Percentiles rank a stretch among this genome's conserved stretches.
Evolutionary conservation across 2,797 vertebrate species (phyloP).

Genomic region (Pipistrellus pygmaeus): DNA sequence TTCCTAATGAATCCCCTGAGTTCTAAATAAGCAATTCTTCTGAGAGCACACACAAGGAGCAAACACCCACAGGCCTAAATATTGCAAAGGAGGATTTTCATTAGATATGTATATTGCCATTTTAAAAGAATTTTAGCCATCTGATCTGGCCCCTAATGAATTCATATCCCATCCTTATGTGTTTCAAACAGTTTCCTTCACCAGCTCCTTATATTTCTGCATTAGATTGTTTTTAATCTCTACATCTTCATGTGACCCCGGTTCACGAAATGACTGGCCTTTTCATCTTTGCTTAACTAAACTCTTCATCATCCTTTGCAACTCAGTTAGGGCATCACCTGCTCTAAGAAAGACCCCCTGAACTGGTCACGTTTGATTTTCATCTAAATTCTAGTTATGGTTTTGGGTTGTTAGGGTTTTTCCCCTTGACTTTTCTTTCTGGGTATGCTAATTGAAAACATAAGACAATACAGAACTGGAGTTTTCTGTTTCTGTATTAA

Average conservation of each 20-base stretch:
- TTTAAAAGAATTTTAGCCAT: background rate
- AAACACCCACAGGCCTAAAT: background rate
- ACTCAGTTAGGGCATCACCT: background rate
- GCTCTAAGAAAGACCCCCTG: background rate
- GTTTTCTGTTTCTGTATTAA: background rate
- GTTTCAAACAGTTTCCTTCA: background rate
- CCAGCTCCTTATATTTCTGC: background rate
- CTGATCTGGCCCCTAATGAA: background rate
- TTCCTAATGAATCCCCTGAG: background rate
- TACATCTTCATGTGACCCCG: background rate
- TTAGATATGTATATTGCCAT: background rate
- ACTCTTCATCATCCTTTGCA: slow-evolving; percentile 12
- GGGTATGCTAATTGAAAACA: background rate
- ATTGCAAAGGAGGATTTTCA: background rate
- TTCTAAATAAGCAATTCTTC: slow-evolving; percentile 3
- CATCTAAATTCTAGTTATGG: background rate
- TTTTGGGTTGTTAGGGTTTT: background rate
- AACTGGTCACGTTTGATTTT: background rate
- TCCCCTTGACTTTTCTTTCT: background rate
- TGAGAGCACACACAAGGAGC: background rate
- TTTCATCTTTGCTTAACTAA: slow-evolving; percentile 12
- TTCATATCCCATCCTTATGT: background rate
- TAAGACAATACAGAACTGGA: background rate
- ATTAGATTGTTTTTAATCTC: background rate
- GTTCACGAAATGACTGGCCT: background rate